Base-by-base conservation (phyloP, 2,113 vertebrate species). In the Corydoras maculifer region DNA sequence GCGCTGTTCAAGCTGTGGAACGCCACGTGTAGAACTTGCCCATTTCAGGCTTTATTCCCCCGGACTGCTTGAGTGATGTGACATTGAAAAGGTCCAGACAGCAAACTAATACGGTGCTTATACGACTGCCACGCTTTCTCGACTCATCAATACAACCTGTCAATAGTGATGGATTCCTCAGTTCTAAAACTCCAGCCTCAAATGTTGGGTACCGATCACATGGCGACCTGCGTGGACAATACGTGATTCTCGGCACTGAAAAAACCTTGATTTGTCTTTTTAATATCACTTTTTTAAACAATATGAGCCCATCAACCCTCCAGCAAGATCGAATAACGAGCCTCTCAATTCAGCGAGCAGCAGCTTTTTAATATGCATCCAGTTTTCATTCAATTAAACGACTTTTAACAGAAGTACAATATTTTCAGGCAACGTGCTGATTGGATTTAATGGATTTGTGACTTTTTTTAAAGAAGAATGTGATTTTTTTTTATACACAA, bases 101-200 rank as follows among this genome's bases (percentile, higher is more conserved):
- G 82, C 78, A 73, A 78, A 80, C 84, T 86, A 81, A 84, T 86
- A 86, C 88, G 71, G 69, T 74, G 68, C 82, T 84, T 72, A 85
- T 89, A 86, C 84, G 87, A 62, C 77, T 69, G 79, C 69, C 82
- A 83, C 75, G 50, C 79, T 79, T 80, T 86, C 77, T 82, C 64
- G 64, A 75, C 75, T 82, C 83, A 83, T 88, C 83, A 82, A 79
- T 82, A 79, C 72, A 74, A 79, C 69, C 76, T 79, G 81, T 74
- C 84, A 81, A 74, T 76, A 78, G 43, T 85, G 82, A 88, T 83
- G 78, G 77, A 89, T 86, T 79, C 69, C 69, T 72, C 62, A 73
- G 70, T 7, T 75, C 76, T 70, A 80, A 75, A 75, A 61, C 73
- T 69, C 35, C 51, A 54, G 60, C 68, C 66, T 83, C 80, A 78